These are phyloP conservation scores for human (Homo sapiens) DNA, from an alignment of 2,113 vertebrate genomes.

Conservation along the genomic window GRCh38 chrX:10866001-10866500, in stretches of 20 bases:
- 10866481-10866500: neutral
- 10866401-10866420: neutral
- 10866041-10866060: neutral
- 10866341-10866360: neutral
- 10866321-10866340: neutral
- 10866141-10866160: neutral
- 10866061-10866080: neutral
- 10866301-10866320: conserved; percentile 35
- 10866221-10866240: neutral
- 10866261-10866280: neutral
- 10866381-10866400: neutral
- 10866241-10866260: conserved; percentile 1
- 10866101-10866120: neutral
- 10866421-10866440: neutral
- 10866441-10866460: neutral
- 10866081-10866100: neutral
- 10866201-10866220: neutral
- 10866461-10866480: neutral
- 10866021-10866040: neutral
- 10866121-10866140: neutral
- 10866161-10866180: neutral
- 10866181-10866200: neutral
- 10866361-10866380: neutral
- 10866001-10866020: neutral
- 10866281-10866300: neutral